Percentiles rank a stretch among this genome's conserved stretches.
Evolutionary conservation across 2,888 invertebrate species (phyloP).

Genomic region (Thymelicus lineola): DNA sequence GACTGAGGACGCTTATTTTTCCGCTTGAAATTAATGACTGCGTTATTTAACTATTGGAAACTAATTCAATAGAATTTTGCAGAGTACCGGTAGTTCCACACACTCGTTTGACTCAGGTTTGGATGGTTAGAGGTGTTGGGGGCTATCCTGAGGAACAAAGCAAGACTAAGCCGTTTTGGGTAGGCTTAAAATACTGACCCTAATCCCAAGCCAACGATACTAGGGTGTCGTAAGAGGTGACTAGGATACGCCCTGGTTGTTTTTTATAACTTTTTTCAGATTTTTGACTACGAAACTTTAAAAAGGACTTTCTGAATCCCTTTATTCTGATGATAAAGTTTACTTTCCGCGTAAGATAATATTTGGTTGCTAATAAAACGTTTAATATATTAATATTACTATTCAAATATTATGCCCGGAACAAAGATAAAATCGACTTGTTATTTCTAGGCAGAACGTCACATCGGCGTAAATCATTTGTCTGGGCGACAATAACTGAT

Average conservation of each 20-base stretch:
- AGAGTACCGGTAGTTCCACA: not conserved
- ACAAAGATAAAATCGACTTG: constrained; percentile 21
- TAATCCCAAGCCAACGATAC: too few relatives aligned
- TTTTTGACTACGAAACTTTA: too few relatives aligned
- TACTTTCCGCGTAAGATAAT: not conserved
- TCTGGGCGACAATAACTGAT: constrained; percentile 38
- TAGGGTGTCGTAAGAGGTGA: too few relatives aligned
- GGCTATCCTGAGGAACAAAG: too few relatives aligned
- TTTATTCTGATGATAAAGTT: too few relatives aligned
- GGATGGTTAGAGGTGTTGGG: too few relatives aligned
- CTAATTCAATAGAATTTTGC: not conserved
- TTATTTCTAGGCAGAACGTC: constrained; percentile 27
- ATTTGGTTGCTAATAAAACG: not conserved
- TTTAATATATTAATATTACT: constrained; percentile 23
- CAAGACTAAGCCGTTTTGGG: too few relatives aligned
- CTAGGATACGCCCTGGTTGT: too few relatives aligned
- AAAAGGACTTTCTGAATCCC: too few relatives aligned
- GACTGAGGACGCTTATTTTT: constrained; percentile 9
- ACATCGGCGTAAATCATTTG: constrained; percentile 39
- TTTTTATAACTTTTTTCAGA: too few relatives aligned
- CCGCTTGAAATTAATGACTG: not conserved
- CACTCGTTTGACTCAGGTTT: too few relatives aligned
- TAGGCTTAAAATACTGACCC: too few relatives aligned
- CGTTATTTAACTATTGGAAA: not conserved
- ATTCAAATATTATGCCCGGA: constrained; percentile 20